A percentile compares a stretch with the other conserved stretches of the same genome.
Conservation (phyloP, 2,113 vertebrate species). For the Petaurus breviceps region DNA sequence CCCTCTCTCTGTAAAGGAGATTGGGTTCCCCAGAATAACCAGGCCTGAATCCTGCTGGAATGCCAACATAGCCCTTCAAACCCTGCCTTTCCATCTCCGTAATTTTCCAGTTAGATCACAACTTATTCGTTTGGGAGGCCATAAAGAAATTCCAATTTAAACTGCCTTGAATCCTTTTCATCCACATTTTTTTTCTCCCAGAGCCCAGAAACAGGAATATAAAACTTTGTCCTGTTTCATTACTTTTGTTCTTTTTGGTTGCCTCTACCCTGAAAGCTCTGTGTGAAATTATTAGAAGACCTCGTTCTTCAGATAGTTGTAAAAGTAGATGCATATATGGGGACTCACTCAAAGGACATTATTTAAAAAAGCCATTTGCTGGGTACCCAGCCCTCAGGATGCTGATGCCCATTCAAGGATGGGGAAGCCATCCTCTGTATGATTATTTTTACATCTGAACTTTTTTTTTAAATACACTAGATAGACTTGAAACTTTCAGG, state of each 20-base stretch:
- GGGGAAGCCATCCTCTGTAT: conserved; percentile 83
- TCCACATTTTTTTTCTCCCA: conserved; percentile 79
- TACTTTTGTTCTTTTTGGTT: conserved; percentile 86
- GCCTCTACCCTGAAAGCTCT: conserved; percentile 84
- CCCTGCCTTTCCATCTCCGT: conserved; percentile 78
- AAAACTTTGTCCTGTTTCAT: conserved; percentile 87
- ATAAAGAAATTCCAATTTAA: conserved; percentile 85
- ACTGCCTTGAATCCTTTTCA: conserved; percentile 80
- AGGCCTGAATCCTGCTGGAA: conserved; percentile 77
- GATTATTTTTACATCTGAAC: conserved; percentile 90
- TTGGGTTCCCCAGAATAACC: conserved; percentile 75
- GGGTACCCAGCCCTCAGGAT: conserved; percentile 84
- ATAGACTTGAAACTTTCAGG: conserved; percentile 88
- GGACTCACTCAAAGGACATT: conserved; percentile 85
- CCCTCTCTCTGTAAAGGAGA: conserved; percentile 75
- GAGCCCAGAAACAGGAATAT: conserved; percentile 83
- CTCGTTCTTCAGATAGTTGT: conserved; percentile 85
- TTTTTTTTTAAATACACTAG: conserved; percentile 81
- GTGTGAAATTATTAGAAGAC: conserved; percentile 89
- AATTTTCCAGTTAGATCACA: conserved; percentile 85
- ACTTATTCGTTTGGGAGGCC: conserved; percentile 83
- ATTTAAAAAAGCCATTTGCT: conserved; percentile 88
- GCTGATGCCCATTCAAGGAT: conserved; percentile 85
- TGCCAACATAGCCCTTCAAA: conserved; percentile 75
- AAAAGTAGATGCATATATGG: conserved; percentile 87